Conservation (phyloP, 2,888 invertebrate species). For the Rhagophthalmus giganteus region DNA sequence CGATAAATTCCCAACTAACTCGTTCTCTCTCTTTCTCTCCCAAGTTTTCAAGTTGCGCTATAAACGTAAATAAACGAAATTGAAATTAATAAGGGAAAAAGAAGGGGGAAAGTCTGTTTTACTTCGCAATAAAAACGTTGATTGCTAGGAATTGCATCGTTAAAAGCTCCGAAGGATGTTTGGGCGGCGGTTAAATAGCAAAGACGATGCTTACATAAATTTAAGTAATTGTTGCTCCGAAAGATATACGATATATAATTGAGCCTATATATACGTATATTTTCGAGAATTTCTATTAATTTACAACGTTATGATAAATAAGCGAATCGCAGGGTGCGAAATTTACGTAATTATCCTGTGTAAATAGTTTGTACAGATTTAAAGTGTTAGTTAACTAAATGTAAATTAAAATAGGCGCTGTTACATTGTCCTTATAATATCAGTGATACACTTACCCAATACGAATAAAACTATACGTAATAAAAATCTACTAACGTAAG, state of each 20-base stretch:
- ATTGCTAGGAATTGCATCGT: no score
- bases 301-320: constrained; percentile 23
- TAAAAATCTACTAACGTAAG: constrained; percentile 10
- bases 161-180: no score
- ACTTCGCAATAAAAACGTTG: no score
- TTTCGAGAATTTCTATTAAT: constrained; percentile 32
- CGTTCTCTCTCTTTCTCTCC: no score
- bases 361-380: constrained; percentile 11
- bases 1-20: no score
- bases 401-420: constrained; percentile 9
- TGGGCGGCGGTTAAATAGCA: no score
- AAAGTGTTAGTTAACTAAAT: not conserved
- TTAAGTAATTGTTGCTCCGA: constrained; percentile 12
- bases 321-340: constrained; percentile 55
- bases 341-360: constrained; percentile 37
- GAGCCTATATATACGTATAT: constrained; percentile 52
- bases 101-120: no score
- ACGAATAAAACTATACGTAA: constrained; percentile 16
- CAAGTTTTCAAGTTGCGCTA: no score
- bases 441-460: constrained; percentile 31
- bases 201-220: no score
- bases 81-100: no score
- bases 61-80: no score
- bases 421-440: constrained; percentile 14
- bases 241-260: constrained; percentile 49